A percentile compares a stretch with the other conserved stretches of the same genome.
Conservation (phyloP, 2,113 vertebrate genomes). For the Sula dactylatra region DNA sequence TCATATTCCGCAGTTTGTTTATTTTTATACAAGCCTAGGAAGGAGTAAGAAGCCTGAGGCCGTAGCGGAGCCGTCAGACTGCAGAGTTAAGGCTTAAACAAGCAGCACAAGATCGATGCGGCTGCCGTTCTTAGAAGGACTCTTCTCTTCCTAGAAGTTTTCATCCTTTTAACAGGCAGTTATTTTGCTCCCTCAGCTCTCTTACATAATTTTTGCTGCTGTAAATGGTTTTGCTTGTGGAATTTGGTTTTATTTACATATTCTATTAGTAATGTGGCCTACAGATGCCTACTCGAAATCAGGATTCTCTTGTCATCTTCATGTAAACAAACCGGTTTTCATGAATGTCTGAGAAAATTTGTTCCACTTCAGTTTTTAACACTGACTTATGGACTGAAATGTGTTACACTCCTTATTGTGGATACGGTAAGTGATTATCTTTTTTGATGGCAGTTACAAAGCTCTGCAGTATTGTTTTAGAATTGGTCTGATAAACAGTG, state of each 20-base stretch:
- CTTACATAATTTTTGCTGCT: not conserved
- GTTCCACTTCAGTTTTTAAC: not conserved
- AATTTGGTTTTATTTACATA: not conserved
- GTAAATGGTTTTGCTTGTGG: not conserved
- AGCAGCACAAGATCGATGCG: not conserved
- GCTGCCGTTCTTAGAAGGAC: slow-evolving; percentile 16
- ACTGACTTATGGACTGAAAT: not conserved
- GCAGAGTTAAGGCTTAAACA: not conserved
- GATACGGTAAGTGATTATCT: not conserved
- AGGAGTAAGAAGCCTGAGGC: not conserved
- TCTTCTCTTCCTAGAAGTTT: slow-evolving; percentile 2
- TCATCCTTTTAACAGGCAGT: not conserved
- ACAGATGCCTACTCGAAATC: not conserved
- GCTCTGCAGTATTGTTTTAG: not conserved
- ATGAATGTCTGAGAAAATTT: not conserved
- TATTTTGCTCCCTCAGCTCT: not conserved
- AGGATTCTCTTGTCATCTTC: not conserved
- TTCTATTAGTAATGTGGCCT: not conserved
- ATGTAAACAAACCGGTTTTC: accelerated
- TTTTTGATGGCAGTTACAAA: not conserved
- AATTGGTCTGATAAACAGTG: not conserved
- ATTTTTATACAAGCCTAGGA: not conserved
- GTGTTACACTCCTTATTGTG: not conserved
- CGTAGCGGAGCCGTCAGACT: not conserved
- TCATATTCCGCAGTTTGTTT: not conserved